Base-by-base conservation (phyloP, 2,888 invertebrate species). In the Myopa testacea region DNA sequence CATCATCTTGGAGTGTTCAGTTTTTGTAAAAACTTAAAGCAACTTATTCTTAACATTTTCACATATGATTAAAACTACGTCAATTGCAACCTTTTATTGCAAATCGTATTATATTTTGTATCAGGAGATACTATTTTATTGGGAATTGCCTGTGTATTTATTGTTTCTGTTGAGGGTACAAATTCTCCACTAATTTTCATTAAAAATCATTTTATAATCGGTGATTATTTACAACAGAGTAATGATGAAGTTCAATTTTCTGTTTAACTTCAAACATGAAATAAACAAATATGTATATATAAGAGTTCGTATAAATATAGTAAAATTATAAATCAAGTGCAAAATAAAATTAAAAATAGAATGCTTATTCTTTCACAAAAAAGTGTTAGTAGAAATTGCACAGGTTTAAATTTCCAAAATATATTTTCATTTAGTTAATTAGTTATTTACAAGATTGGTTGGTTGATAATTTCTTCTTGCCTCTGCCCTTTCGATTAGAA, bases 41-140 rank as follows among this genome's bases (percentile, higher is more conserved):
- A 60, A 72, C 58, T 60, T 26, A 19, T 72, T 58, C n/a, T 38
- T 45, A 40, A 26, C 7, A 60, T 26, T 26, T 16, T 60, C 52
- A 34, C 37, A 37, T 16, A 73, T 63, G 16, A 14, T 58, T 72
- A 73, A 62, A 68, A 58, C 19, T 72, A 71, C 45, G 65, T 65
- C 3, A 62, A 76, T 77, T 77, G 71, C 77, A 73, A 72, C 72
- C 38, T 40, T 19, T 55, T 75, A 69, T 75, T 75, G 75, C 75
- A 58, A 26, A 55, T 60, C 62, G 50, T 55, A 68, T 73, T 77
- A 50, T 52, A 65, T 77, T 14, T 67, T 38, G 12, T 16, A 16
- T 58, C 58, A 10, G 55, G 38, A 71, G 19, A 38, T 60, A 60
- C n/a, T 34, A 38, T 37, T 58, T 38, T n/a, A 60, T 40, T 8